Conservation (phyloP, 2,797 vertebrate species). For the Pterois miles region DNA sequence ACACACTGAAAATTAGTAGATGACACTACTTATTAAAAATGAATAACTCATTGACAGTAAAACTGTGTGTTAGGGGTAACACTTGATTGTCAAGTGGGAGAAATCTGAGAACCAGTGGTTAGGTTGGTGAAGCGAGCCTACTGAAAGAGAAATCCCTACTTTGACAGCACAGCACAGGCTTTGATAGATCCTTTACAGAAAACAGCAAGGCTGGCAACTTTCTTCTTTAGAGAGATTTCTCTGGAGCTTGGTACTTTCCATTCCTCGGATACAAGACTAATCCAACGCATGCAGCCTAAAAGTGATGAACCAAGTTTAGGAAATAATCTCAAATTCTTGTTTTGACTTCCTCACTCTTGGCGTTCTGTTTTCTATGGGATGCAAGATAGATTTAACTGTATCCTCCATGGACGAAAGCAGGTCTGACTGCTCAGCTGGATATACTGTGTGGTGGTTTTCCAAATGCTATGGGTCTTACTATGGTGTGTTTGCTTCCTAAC, state of each 20-base stretch:
- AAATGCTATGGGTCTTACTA: background rate
- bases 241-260: conserved; percentile 29
- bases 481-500: background rate
- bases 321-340: conserved; percentile 16
- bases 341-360: background rate
- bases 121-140: background rate
- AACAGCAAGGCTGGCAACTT: conserved; percentile 45
- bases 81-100: background rate
- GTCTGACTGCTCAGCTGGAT: background rate
- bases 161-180: conserved; percentile 53
- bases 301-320: conserved; percentile 22
- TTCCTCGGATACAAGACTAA: conserved; percentile 51
- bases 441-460: background rate
- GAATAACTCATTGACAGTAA: background rate
- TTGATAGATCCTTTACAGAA: conserved; percentile 48
- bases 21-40: background rate
- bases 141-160: conserved; percentile 52
- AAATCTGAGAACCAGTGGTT: conserved; percentile 15
- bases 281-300: conserved; percentile 29
- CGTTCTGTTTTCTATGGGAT: background rate
- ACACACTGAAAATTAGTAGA: background rate
- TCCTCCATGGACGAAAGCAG: background rate
- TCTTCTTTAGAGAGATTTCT: conserved; percentile 46
- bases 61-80: background rate
- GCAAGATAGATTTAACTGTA: background rate